These are phyloP conservation scores for Pongo abelii DNA, from an alignment of 2,113 vertebrate species.

Conservation along the genomic window DNA sequence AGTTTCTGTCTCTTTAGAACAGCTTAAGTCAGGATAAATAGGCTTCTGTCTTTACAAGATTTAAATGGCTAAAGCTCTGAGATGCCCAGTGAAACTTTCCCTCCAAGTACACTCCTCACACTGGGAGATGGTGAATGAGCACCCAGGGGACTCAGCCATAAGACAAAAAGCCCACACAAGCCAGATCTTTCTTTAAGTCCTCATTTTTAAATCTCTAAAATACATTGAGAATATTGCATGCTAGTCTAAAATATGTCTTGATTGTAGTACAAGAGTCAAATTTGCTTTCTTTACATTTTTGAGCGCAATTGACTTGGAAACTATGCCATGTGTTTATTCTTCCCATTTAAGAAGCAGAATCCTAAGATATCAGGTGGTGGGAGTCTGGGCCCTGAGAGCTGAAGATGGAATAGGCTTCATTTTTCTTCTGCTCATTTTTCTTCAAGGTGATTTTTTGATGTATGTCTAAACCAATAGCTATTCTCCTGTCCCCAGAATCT, in stretches of 20 bases:
- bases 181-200: neutral
- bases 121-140: neutral
- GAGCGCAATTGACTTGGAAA: neutral
- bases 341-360: neutral
- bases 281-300: neutral
- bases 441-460: neutral
- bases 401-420: neutral
- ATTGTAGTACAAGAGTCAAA: neutral
- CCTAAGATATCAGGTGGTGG: neutral
- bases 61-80: neutral
- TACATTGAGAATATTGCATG: neutral
- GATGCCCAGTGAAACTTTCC: neutral
- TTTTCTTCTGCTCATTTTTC: neutral
- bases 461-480: neutral
- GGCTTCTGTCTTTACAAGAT: neutral
- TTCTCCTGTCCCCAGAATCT: neutral
- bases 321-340: neutral
- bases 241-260: neutral
- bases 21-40: neutral
- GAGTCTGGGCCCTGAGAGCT: neutral
- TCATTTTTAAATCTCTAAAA: neutral
- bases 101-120: neutral
- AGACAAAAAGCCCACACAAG: neutral
- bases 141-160: neutral
- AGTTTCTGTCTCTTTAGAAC: conserved; percentile 44